Base-by-base conservation (phyloP, 2,113 vertebrate species). In the Collichthys lucidus region DNA sequence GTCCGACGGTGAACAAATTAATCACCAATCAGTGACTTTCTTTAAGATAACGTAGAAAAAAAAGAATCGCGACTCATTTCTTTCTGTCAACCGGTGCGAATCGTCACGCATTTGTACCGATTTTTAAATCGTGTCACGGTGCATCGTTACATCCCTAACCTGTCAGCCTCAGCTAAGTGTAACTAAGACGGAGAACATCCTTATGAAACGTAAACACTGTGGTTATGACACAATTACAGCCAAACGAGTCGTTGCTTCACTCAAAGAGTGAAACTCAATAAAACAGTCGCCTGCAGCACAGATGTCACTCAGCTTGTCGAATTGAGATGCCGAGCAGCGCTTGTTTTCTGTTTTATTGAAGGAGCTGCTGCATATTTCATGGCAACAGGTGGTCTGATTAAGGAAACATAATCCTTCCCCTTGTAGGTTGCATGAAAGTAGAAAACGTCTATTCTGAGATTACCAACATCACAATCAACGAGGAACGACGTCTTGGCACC, bases 281-380 rank as follows among this genome's bases (percentile, higher is more conserved):
- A 44, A 72, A 19, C 35, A 35, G 53, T 60, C 9, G 67, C 74
- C 68, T 67, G 56, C 47, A 49, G 69, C 63, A 57, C 40, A 24
- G 20, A 26, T 52, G 57, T 57, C 56, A 22, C 46, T 76, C n/a
- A 66, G 22, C n/a, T 67, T 22, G 42, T 19, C 16, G 20, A 61
- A 47, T 55, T 44, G 11, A 53, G 35, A 22, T 59, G 59, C 40
- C 46, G 31, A 70, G 52, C 59, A 46, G 11, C 1, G 1, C 0
- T 22, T 42, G 67, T 59, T 74, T 50, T 22, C 44, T 22, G 35
- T 50, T 26, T 64, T 46, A 47, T 6, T 60, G 20, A 68, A 22
- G 17, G 20, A 53, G 35, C 47, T 55, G 47, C 65, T 52, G 31
- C 15, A 17, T 46, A 55, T 56, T 55, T 50, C 29, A 57, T 3